Evolutionary conservation across 2,888 invertebrate genomes (phyloP).

Genomic region (Apamea crenata): DNA sequence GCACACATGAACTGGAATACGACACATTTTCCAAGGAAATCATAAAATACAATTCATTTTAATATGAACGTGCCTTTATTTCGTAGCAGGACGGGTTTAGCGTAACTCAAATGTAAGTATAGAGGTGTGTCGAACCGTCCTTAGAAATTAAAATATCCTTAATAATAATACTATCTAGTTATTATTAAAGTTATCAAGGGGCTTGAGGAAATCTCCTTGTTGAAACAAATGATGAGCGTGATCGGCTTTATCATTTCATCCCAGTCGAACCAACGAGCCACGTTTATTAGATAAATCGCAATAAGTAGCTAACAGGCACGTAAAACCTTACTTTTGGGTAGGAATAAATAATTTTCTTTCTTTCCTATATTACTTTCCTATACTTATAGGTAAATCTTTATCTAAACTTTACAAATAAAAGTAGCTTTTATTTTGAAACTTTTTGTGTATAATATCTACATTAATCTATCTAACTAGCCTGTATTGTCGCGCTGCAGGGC

Average conservation of each 20-base stretch:
- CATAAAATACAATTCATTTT: neutral
- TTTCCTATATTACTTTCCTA: neutral
- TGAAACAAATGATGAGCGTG: neutral
- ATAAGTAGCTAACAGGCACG: neutral
- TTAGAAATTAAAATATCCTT: neutral
- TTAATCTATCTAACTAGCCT: too few relatives aligned
- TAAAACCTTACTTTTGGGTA: neutral
- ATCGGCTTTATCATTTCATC: neutral
- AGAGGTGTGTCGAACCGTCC: neutral
- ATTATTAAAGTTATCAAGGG: neutral
- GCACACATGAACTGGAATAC: conserved; percentile 94
- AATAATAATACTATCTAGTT: neutral
- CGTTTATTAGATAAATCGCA: too few relatives aligned
- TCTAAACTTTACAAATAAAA: neutral
- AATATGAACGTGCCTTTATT: neutral
- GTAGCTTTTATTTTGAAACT: neutral
- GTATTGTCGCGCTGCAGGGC: too few relatives aligned
- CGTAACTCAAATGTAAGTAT: neutral
- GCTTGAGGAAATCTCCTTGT: neutral
- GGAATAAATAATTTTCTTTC: neutral
- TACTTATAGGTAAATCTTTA: neutral
- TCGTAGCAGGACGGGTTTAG: neutral
- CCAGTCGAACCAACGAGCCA: too few relatives aligned
- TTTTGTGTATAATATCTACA: too few relatives aligned
- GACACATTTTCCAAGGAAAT: neutral